Percentiles rank a stretch among this genome's conserved stretches.
Conservation (phyloP, 2,888 invertebrate genomes). For the Schizaphis graminum region DNA sequence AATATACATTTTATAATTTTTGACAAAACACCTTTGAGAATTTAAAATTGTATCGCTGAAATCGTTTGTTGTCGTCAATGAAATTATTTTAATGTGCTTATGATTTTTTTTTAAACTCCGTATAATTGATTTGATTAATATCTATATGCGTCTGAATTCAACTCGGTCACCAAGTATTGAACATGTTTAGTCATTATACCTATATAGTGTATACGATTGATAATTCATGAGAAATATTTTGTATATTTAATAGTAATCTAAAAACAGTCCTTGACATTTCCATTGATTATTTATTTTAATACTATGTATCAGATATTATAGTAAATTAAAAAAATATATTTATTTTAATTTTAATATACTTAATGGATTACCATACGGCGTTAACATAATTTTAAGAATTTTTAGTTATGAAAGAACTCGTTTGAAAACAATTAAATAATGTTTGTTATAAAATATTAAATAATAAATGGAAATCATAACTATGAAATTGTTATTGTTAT, state of each 20-base stretch:
- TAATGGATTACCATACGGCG: neutral
- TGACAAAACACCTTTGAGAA: neutral
- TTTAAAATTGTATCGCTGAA: neutral
- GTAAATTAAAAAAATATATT: neutral
- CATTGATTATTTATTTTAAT: neutral
- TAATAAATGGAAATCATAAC: neutral
- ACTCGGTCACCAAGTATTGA: neutral
- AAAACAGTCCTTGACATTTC: neutral
- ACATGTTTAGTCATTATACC: neutral
- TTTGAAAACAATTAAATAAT: neutral
- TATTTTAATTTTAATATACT: neutral
- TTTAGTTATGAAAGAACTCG: neutral
- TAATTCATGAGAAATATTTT: neutral
- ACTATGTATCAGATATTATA: neutral
- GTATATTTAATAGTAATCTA: neutral
- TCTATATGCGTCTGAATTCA: neutral
- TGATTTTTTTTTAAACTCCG: neutral
- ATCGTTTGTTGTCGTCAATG: neutral
- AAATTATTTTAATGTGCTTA: neutral
- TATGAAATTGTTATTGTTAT: neutral
- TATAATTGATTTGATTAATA: neutral
- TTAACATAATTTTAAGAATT: neutral
- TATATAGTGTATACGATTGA: neutral
- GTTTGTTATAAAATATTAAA: neutral
- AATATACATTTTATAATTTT: neutral